Conservation (phyloP, 2,113 vertebrate species). For the Eonycteris spelaea region DNA sequence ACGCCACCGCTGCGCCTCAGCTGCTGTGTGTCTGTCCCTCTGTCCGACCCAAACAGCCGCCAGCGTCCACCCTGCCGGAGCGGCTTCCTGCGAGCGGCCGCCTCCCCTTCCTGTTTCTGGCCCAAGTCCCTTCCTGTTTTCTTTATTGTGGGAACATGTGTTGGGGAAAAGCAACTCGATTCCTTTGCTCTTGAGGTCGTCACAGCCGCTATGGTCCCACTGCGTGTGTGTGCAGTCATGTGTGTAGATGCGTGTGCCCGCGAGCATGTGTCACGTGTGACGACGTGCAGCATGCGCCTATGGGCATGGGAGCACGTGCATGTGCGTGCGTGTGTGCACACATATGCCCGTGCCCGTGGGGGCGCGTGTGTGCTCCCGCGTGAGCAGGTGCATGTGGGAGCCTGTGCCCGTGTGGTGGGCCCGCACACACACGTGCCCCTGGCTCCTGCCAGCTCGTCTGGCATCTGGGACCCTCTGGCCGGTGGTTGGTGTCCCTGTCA, state of each 20-base stretch:
- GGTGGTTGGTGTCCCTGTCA: accelerated
- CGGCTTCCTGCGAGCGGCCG: not conserved
- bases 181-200: not conserved
- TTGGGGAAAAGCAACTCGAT: not conserved
- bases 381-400: accelerated
- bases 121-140: constrained; percentile 63
- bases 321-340: too few species aligned
- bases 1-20: not conserved
- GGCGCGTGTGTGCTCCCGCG: too few species aligned
- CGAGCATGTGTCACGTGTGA: too few species aligned
- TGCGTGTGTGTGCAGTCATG: accelerated
- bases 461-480: not conserved
- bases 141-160: constrained; percentile 6
- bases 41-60: not conserved
- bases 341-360: too few species aligned
- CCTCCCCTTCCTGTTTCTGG: constrained; percentile 57
- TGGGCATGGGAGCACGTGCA: too few species aligned
- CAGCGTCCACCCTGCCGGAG: not conserved
- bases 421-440: accelerated
- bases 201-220: accelerated
- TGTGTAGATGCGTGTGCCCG: too few species aligned
- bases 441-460: not conserved
- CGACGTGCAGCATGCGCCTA: not conserved
- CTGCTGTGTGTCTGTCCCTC: not conserved
- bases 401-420: not conserved